Conservation (phyloP, 1,140 invertebrate genomes). For the Diabrotica virgifera region DNA sequence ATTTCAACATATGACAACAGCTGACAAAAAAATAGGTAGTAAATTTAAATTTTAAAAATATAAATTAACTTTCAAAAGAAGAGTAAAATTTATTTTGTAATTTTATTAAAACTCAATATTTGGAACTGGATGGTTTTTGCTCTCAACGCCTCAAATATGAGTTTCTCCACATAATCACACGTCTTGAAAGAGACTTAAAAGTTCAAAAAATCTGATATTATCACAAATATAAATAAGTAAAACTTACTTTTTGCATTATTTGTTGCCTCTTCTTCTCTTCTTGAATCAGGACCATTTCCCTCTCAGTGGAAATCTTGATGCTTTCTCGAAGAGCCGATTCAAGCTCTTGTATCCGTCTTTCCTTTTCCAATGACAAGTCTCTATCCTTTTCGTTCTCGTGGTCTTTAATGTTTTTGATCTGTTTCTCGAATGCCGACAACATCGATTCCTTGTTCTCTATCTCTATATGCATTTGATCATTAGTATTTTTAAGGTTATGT, state of each 20-base stretch:
- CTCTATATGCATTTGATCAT: too few relatives aligned
- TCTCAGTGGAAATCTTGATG: slow-evolving; percentile 61
- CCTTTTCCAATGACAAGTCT: slow-evolving; percentile 24
- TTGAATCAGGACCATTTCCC: slow-evolving; percentile 60
- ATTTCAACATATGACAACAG: too few relatives aligned
- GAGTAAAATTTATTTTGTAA: too few relatives aligned
- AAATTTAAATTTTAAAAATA: too few relatives aligned
- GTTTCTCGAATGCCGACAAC: slow-evolving; percentile 31
- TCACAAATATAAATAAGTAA: not conserved
- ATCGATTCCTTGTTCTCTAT: slow-evolving; percentile 8
- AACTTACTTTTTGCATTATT: slow-evolving; percentile 61
- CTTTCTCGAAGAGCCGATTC: slow-evolving; percentile 74
- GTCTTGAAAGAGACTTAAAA: not conserved
- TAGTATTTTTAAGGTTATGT: slow-evolving; percentile 18
- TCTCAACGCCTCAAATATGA: too few relatives aligned
- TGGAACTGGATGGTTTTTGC: too few relatives aligned
- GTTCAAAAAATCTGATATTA: too few relatives aligned
- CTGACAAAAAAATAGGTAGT: too few relatives aligned
- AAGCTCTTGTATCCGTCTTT: slow-evolving; percentile 67
- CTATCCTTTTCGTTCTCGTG: slow-evolving; percentile 9
- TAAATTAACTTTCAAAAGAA: too few relatives aligned
- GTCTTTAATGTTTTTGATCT: slow-evolving; percentile 14
- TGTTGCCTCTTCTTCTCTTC: slow-evolving; percentile 59
- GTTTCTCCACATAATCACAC: too few relatives aligned
- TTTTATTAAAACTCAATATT: too few relatives aligned